These are phyloP conservation scores for Morphnarchus princeps DNA, from an alignment of 2,113 vertebrate genomes.

Conservation along the genomic window DNA sequence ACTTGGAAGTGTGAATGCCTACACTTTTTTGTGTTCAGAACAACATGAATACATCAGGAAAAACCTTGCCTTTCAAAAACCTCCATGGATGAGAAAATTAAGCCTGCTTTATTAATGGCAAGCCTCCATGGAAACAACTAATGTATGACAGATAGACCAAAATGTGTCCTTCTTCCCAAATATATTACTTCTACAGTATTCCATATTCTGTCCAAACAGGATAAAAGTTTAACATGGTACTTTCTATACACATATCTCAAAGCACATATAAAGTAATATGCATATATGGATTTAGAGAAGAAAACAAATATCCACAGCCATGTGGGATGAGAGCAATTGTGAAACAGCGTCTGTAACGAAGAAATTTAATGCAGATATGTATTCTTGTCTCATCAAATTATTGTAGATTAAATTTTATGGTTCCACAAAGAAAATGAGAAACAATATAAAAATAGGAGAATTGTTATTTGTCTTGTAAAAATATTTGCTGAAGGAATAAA, in stretches of 20 bases:
- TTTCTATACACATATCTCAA: not conserved
- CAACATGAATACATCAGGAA: not conserved
- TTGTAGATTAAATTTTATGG: not conserved
- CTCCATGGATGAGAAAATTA: not conserved
- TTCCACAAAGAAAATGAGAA: not conserved
- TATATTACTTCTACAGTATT: not conserved
- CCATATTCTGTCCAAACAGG: not conserved
- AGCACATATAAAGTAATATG: not conserved
- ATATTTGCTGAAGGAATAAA: conserved; percentile 29
- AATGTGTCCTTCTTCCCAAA: not conserved
- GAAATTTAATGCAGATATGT: not conserved
- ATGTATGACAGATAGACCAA: not conserved
- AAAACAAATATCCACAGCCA: not conserved
- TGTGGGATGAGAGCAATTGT: not conserved
- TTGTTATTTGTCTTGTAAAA: not conserved
- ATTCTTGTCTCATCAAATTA: not conserved
- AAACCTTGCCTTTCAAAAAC: not conserved
- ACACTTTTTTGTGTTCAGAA: not conserved
- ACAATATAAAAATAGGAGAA: not conserved
- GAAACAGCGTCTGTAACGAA: not conserved
- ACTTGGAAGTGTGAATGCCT: not conserved
- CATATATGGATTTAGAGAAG: not conserved
- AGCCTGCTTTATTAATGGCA: not conserved
- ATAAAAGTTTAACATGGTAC: not conserved
- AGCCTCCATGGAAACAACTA: not conserved